Evolutionary conservation across 2,113 vertebrate species (phyloP).

Genomic region (Mugil cephalus): DNA sequence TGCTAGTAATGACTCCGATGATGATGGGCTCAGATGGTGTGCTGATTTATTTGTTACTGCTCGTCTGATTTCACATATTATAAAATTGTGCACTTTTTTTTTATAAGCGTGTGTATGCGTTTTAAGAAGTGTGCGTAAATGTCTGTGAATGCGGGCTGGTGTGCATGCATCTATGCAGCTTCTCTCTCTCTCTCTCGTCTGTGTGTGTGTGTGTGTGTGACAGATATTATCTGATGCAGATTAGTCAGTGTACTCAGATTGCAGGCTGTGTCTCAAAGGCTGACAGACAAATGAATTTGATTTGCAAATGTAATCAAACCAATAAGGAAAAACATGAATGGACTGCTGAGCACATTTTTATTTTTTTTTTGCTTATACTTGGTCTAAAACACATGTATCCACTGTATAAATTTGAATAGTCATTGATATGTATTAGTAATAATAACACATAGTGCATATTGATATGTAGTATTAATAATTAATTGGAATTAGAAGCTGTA

Average conservation of each 20-base stretch:
- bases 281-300: slow-evolving; percentile 99
- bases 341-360: slow-evolving; percentile 84
- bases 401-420: slow-evolving; percentile 23
- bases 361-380: slow-evolving; percentile 53
- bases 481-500: no score
- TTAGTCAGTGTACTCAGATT: slow-evolving; percentile 97
- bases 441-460: no score
- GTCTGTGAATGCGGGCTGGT: slow-evolving; percentile 10
- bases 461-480: no score
- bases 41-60: slow-evolving; percentile 99
- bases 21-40: slow-evolving; percentile 98
- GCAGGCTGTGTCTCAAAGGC: slow-evolving; percentile 95
- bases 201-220: slow-evolving; percentile 51
- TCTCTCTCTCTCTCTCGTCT: no score
- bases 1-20: slow-evolving; percentile 85
- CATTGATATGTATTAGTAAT: no score
- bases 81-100: slow-evolving; percentile 62
- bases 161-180: slow-evolving; percentile 28
- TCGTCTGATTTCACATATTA: slow-evolving; percentile 96
- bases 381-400: slow-evolving; percentile 23
- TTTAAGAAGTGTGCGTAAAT: slow-evolving; percentile 14
- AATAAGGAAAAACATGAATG: slow-evolving; percentile 97
- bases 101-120: slow-evolving; percentile 27
- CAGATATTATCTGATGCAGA: slow-evolving; percentile 95
- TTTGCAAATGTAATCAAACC: slow-evolving; percentile 99